Base-by-base conservation (phyloP, 2,797 vertebrate genomes). In the Catostomus latipinnis region DNA sequence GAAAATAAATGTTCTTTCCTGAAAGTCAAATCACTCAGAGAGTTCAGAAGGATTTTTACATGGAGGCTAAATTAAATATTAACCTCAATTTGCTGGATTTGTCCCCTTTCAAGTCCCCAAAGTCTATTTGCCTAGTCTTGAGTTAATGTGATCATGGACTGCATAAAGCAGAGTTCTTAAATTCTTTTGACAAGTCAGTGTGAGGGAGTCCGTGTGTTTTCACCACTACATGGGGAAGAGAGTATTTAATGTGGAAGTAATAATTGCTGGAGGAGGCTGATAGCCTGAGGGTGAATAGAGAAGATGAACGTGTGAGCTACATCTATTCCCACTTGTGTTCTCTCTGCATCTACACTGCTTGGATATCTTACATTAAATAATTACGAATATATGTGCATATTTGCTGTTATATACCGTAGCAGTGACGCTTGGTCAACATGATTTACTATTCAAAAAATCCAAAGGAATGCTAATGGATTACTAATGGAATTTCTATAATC, bases 221-320 rank as follows among this genome's bases (percentile, higher is more conserved):
- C 78, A 81, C 16, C 0, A 68, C 48, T 74, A 22, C 3, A 52
- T 34, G 57, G 69, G n/a, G 56, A 74, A 71, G 43, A 34, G 71
- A 65, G 54, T 74, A 54, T 75, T 78, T 82, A 77, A 83, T 80
- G 74, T 83, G 63, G 18, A 49, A 66, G 73, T 18, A 52, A 34
- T 81, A 63, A 83, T 72, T 56, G 62, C 81, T 71, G 70, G 50
- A 78, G 70, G 66, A 85, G 34, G 22, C 12, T 7, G 43, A 76
- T 68, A 83, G 72, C 52, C 52, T 57, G 61, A 45, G 43, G 65
- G 65, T 60, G 62, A 49, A 62, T 8, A 43, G 60, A 71, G 12
- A 57, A 83, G 74, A 81, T 71, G 9, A 81, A 71, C 18, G 12
- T 76, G 66, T 76, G 49, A 34, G 52, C 82, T 81, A 78, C 34